Base-by-base conservation (phyloP, 1,140 invertebrate species). In the Zaprionus taronus region DNA sequence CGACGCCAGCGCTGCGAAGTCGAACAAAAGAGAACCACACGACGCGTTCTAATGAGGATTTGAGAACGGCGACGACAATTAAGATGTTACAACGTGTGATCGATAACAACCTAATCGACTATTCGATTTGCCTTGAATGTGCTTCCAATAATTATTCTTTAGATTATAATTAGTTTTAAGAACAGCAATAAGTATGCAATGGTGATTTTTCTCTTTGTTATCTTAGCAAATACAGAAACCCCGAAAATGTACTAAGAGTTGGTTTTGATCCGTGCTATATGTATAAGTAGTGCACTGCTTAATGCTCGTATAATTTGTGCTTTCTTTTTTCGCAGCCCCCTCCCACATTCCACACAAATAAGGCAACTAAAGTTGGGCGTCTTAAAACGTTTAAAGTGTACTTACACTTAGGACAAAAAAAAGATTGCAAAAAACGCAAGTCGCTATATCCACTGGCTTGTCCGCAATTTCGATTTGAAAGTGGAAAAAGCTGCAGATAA, bases 71-170 rank as follows among this genome's bases (percentile, higher is more conserved):
- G 3, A 9, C 24, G 17, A 5, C 15, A 12, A 47, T 31, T 5
- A 12, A 12, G 41, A 24, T 58, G 17, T 9, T 5, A 9, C 5
- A 9, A 9, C 41, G 12, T 55, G 68, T 72, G 69, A 77, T 72
- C 69, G 73, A 75, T 61, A 77, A 56, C 22, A 47, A 12, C 11
- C 20, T 36, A 22, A 49, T 53, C 63, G 31, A 67, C 9, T 53
- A 15, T 58, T 20, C 44, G 24, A 24, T 56, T 67, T 26, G 28
- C 24, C 61, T 64, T 26, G 38, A 9, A 53, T 80, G 80, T 76
- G 84, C 83, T 87, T 89, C 83, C 83, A 53, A 58, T 61, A 49
- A 67, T 61, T 86, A 82, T 82, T 66, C 83, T 77, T 71, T 77
- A 87, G 15, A 47, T 69, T 61, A 72, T 68, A 68, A 36, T 53